A percentile compares a stretch with the other conserved stretches of the same genome.
These are phyloP conservation scores for Amphiprion ocellaris DNA, from an alignment of 2,113 vertebrate genomes.

Conservation along the genomic window DNA sequence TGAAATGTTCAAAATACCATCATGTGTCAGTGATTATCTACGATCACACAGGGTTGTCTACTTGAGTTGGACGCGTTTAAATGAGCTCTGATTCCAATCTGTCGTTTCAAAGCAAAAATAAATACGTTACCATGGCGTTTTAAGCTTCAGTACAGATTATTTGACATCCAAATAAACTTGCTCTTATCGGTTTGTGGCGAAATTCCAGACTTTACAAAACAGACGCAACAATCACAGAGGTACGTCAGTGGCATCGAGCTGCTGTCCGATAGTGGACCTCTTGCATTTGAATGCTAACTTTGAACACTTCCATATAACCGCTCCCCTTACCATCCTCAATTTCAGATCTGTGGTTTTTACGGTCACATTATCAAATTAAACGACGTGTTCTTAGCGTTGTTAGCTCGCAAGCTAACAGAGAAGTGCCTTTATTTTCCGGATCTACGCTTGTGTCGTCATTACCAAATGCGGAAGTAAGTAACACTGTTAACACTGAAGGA, in stretches of 20 bases:
- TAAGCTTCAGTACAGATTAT: background rate
- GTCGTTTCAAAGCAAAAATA: background rate
- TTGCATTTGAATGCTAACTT: background rate
- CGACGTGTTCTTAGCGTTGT: background rate
- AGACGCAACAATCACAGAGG: background rate
- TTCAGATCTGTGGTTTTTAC: too few relatives aligned
- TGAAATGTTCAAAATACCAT: background rate
- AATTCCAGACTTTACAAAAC: background rate
- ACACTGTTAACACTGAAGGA: background rate
- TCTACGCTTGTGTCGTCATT: constrained; percentile 55
- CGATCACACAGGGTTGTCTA: background rate
- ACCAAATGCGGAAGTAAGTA: constrained; percentile 48
- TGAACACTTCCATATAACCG: background rate
- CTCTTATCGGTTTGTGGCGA: background rate
- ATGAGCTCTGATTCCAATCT: background rate
- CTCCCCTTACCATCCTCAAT: background rate
- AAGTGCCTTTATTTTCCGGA: constrained; percentile 37
- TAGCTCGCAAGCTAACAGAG: background rate
- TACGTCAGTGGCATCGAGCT: background rate
- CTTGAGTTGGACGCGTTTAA: constrained; percentile 1
- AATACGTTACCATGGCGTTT: background rate
- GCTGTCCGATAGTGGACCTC: constrained; percentile 48
- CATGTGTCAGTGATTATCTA: background rate
- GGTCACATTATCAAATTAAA: too few relatives aligned
- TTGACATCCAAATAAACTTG: background rate